Base-by-base conservation (phyloP, 1,140 invertebrate genomes). In the Drosophila athabasca region DNA sequence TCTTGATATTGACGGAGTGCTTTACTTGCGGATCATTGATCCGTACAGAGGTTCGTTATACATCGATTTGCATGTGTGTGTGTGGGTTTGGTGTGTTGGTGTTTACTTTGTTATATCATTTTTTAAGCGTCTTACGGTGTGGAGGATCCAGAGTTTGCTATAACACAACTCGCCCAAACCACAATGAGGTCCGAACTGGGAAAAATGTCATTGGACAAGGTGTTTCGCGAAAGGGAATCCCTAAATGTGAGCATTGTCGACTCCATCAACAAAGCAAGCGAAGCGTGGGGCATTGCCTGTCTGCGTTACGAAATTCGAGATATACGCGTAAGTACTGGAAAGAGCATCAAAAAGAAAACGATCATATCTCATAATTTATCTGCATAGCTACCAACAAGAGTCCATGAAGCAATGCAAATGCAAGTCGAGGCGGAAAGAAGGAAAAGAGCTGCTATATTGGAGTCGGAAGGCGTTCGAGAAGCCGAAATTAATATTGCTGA, bases 351-450 rank as follows among this genome's bases (percentile, higher is more conserved):
- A 15, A 0, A 24, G 17, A 55, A 5, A 13, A 9, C 41, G 39
- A 17, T 41, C 15, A 26, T 31, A 29, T 24, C 22, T 9, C 24
- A 9, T 8, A 15, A n/a, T 19, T 31, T 44, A 13, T 39, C 11
- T 39, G 35, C 35, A 39, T 24, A 90, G 78, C 92, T 99, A 75
- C 99, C 99, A 7, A 92, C 93, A 2, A 95, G 97, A 92, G 97
- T 99, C 4, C 97, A 99, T 90, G 98, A 99, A 93, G 99, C 99
- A 5, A 99, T 99, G 99, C 99, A 99, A 93, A 99, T 99, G 98
- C 99, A 99, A 93, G 98, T 99, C 0, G 98, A 99, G 93, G 98
- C 98, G 0, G 99, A 99, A 92, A 93, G 99, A 53, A 96, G 96
- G 90, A 99, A 99, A 92, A 93, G 99, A 88, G 99, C 99, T 0